A percentile compares a stretch with the other conserved stretches of the same genome.
phyloP scores from a whole-genome alignment of 2,888 invertebrate species.

The Sarcophaga caerulescens region DNA sequence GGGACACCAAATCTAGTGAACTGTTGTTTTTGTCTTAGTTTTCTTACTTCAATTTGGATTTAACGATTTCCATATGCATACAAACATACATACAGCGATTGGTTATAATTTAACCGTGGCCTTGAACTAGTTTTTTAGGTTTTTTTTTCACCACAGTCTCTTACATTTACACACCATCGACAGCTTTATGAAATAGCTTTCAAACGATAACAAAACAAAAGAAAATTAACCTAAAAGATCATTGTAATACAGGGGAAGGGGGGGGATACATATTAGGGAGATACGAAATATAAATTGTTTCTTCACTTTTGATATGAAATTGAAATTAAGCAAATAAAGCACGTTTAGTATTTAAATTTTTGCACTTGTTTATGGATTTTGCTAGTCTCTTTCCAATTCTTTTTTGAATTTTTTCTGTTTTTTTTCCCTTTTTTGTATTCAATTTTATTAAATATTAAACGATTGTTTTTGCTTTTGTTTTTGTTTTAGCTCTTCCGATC shows the following conservation, averaged over 20 bases:
- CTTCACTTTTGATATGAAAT: background rate
- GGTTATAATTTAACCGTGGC: slow-evolving; percentile 56
- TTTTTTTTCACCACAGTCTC: background rate
- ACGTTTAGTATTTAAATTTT: background rate
- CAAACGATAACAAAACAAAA: background rate
- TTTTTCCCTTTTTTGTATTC: background rate
- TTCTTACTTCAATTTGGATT: background rate
- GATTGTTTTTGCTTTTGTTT: background rate
- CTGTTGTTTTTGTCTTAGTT: background rate
- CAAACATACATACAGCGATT: slow-evolving; percentile 4
- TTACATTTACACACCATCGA: background rate
- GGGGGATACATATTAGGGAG: background rate
- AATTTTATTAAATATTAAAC: background rate
- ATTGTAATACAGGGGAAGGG: background rate
- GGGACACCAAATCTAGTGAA: background rate
- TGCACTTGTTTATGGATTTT: background rate
- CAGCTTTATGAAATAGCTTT: background rate
- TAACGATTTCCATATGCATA: slow-evolving; percentile 49
- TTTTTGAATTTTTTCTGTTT: background rate
- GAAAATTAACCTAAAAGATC: background rate
- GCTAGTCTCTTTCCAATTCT: background rate
- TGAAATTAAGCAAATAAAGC: background rate
- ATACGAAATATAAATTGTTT: background rate
- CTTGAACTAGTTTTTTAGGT: slow-evolving; percentile 64
- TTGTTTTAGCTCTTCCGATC: slow-evolving; percentile 78